Evolutionary conservation across 1,140 invertebrate species (phyloP).

Genomic region (Eriosoma lanigerum): DNA sequence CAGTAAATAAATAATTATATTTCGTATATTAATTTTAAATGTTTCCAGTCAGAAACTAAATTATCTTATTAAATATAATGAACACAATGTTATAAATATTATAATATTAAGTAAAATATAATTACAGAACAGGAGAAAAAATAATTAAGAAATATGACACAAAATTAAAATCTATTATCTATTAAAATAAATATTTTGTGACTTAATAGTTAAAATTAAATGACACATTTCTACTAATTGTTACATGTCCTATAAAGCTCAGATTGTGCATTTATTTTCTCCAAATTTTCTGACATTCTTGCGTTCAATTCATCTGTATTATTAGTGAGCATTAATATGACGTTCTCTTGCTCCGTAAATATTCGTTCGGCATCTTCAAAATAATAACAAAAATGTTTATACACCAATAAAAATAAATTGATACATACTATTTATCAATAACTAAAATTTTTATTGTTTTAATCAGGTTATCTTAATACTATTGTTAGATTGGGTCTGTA

Average conservation of each 20-base stretch:
- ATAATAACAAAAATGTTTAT: slow-evolving; percentile 28
- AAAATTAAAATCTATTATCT: slow-evolving; percentile 34
- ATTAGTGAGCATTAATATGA: slow-evolving; percentile 58
- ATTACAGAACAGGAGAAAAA: background rate
- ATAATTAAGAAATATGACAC: background rate
- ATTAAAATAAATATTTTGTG: slow-evolving; percentile 36
- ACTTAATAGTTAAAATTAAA: slow-evolving; percentile 3
- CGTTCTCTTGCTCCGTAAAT: slow-evolving; percentile 60
- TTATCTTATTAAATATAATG: slow-evolving; percentile 21
- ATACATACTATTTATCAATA: background rate
- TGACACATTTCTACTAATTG: slow-evolving; percentile 9
- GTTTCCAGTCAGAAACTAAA: background rate
- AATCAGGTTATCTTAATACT: background rate
- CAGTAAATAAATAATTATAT: background rate
- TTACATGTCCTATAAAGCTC: slow-evolving; percentile 58
- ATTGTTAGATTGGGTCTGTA: background rate
- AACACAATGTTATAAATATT: slow-evolving; percentile 36
- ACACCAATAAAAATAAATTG: background rate
- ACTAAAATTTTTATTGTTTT: background rate
- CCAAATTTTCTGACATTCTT: slow-evolving; percentile 61
- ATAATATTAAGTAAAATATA: slow-evolving; percentile 17
- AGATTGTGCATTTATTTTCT: slow-evolving; percentile 60
- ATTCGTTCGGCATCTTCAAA: slow-evolving; percentile 62
- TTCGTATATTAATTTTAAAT: background rate
- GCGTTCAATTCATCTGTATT: slow-evolving; percentile 60